Percentiles rank a stretch among this genome's conserved stretches.
These are phyloP conservation scores for Crocidura indochinensis DNA, from an alignment of 2,797 vertebrate species.

Conservation along the genomic window DNA sequence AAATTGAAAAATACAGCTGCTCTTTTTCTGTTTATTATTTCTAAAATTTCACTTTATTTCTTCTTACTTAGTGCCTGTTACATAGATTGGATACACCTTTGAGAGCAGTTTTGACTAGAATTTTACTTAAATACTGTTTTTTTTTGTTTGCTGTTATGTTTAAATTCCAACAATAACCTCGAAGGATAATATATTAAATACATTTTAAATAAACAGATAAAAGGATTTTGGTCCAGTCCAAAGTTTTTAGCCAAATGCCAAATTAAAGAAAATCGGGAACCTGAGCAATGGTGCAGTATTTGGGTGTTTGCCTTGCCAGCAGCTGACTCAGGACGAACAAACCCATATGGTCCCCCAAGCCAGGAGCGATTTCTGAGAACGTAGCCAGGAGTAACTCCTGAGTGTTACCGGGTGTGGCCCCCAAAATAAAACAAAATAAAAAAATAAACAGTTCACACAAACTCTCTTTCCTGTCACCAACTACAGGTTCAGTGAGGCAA, in stretches of 20 bases:
- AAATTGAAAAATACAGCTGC: conserved; percentile 74
- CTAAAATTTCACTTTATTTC: conserved; percentile 49
- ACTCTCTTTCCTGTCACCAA: background rate
- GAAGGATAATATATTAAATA: background rate
- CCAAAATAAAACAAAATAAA: too few species aligned
- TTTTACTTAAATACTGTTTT: background rate
- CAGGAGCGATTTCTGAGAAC: too few species aligned
- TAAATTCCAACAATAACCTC: background rate
- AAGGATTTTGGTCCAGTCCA: background rate
- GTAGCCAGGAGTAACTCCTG: too few species aligned
- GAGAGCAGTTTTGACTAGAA: conserved; percentile 18
- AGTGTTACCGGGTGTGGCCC: too few species aligned
- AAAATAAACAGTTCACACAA: background rate
- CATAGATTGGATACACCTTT: background rate
- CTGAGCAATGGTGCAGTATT: too few species aligned
- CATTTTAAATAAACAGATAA: background rate
- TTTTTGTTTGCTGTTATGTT: background rate
- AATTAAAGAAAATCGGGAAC: background rate
- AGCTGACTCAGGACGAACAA: too few species aligned
- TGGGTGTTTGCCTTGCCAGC: too few species aligned
- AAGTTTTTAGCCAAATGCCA: background rate
- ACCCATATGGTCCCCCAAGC: too few species aligned
- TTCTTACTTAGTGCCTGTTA: conserved; percentile 54
- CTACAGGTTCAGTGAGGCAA: accelerated
- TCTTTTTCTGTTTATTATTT: conserved; percentile 57